Percentiles rank a stretch among this genome's conserved stretches.
phyloP scores from a whole-genome alignment of 2,888 invertebrate genomes.

The Sialis lutaria region DNA sequence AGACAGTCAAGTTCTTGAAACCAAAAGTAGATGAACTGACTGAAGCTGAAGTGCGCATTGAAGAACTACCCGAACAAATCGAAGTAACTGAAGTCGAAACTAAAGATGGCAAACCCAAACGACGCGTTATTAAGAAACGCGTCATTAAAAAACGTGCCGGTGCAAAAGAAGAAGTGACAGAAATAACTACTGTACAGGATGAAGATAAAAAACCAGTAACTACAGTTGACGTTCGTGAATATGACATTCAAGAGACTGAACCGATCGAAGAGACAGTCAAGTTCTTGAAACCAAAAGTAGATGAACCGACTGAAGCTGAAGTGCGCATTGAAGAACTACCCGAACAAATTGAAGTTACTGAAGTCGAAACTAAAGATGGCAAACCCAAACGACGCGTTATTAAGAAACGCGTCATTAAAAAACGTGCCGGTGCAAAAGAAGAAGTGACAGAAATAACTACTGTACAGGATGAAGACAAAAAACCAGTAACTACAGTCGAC shows the following conservation, averaged over 20 bases:
- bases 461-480: conserved; percentile 18
- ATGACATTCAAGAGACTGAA: conserved; percentile 11
- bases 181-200: conserved; percentile 22
- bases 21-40: conserved; percentile 11
- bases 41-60: conserved; percentile 11
- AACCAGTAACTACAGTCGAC: conserved; percentile 17
- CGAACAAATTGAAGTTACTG: conserved; percentile 12
- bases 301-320: conserved; percentile 9
- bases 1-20: conserved; percentile 10
- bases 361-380: conserved; percentile 18
- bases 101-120: conserved; percentile 13
- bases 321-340: conserved; percentile 11
- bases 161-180: conserved; percentile 25
- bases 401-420: conserved; percentile 29
- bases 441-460: conserved; percentile 20
- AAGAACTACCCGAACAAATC: conserved; percentile 16
- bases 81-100: conserved; percentile 13
- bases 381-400: conserved; percentile 23
- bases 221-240: conserved; percentile 20
- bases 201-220: conserved; percentile 26
- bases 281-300: conserved; percentile 12
- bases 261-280: conserved; percentile 4
- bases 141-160: conserved; percentile 21
- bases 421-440: conserved; percentile 21
- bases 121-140: conserved; percentile 16